Base-by-base conservation (phyloP, 2,797 vertebrate genomes). In the Galaxias olidus region DNA sequence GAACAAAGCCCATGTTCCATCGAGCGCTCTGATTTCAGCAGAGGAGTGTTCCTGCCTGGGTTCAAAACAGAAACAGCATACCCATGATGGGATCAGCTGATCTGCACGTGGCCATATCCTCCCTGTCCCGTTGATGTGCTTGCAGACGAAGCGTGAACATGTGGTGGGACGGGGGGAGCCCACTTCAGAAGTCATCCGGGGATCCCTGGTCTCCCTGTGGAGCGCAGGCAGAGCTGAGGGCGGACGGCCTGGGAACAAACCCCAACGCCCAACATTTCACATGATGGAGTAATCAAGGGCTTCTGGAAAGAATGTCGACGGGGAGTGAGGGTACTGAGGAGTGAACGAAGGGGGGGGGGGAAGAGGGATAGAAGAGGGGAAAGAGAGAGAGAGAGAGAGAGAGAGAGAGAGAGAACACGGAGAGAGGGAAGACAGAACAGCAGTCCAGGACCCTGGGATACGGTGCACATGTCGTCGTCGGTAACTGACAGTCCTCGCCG, bases 271-370 rank as follows among this genome's bases (percentile, higher is more conserved):
- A 80, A 77, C 65, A 60, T 76, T 79, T 78, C 68, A 81, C 87
- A 81, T 69, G 79, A 81, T 80, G 84, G 74, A 86, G 79, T 83
- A 82, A 90, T 91, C 84, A 77, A 75, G 81, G 83, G 78, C 62
- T 63, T 71, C 69, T 74, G 77, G 84, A 86, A 92, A 77, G 86
- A 87, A 91, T 90, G 84, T 82, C 79, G 86, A 74, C 82, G 78
- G 43, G 61, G 64, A 66, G 83, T 84, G 80, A 84, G 88, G 65
- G 46, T 63, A 68, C 75, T 73, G 70, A 76, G 70, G 73, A 8
- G 66, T 65, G 72, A 68, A 63, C 44, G 65, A 66, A 72, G 67
- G 17, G 59, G 71, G 63, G 9, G 44, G 54, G 51, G 57, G 55
- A 30, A 50, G 43, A 10, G 30, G 45, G 47, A 15, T 18, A 47